Base-by-base conservation (phyloP, 2,113 vertebrate species). In the Otus sunia region DNA sequence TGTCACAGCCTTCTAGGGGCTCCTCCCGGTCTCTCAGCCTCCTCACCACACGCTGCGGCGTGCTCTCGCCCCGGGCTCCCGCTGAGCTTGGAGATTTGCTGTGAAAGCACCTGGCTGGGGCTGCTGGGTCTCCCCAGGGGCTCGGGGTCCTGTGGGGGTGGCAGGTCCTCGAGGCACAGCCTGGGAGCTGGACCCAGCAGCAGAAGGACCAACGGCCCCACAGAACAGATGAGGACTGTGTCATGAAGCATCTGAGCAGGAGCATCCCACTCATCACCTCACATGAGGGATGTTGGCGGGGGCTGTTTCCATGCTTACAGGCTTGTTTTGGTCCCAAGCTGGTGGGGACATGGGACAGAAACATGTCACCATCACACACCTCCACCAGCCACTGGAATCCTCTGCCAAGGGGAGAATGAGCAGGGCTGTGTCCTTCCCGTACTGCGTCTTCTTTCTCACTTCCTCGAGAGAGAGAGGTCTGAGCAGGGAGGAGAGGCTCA, bases 141-240 rank as follows among this genome's bases (percentile, higher is more conserved):
- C 47, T 34, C 2, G 5, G 45, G n/a, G 36, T 3, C 29, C 73
- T 9, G 0, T 1, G 2, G 30, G 62, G 47, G 12, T 8, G 43
- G 13, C 0, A 0, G 4, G 13, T 39, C 37, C 47, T 68, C 1
- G 1, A 23, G 52, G 43, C 18, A 30, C 66, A 60, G 14, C n/a
- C 56, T 30, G 32, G 37, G 36, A 68, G 16, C 60, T 1, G 2
- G 36, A 77, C 19, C 13, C 15, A 4, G 22, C 0, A 18, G 30
- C 37, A 83, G 79, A 47, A 15, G 66, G 62, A 32, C 23, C 9
- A 41, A 20, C 1, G 3, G 45, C 29, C 26, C 59, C 32, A 3
- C 0, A 0, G 55, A 49, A 68, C 0, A 1, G 59, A 29, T 4
- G 3, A 63, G 39, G n/a, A 50, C 25, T 5, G 0, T 0, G 3